Conservation (phyloP, 2,113 vertebrate species). For the Macaca fascicularis region DNA sequence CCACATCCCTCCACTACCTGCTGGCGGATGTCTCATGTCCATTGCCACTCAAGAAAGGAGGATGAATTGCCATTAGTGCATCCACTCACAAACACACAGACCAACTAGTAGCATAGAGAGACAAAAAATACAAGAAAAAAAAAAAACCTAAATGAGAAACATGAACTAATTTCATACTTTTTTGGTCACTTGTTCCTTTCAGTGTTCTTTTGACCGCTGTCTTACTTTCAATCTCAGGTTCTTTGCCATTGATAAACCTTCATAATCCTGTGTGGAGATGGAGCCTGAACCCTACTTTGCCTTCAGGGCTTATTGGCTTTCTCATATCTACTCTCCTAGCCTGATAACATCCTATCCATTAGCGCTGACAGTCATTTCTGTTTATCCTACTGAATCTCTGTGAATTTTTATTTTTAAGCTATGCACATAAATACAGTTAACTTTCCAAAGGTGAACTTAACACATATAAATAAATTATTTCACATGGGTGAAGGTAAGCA, state of each 20-base stretch:
- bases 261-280: neutral
- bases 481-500: neutral
- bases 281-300: neutral
- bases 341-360: neutral
- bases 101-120: neutral
- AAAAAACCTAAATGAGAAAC: neutral
- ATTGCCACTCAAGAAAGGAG: neutral
- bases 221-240: neutral
- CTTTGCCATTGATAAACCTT: neutral
- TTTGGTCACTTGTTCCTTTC: neutral
- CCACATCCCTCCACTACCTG: neutral
- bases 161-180: neutral
- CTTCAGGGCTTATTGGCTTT: neutral
- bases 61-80: neutral
- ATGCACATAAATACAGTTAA: neutral
- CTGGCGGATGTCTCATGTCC: neutral
- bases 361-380: neutral
- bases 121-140: neutral
- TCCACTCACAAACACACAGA: neutral
- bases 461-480: neutral
- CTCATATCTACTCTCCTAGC: neutral
- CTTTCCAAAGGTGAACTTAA: neutral
- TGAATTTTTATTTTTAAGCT: neutral
- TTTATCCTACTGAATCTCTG: neutral
- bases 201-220: neutral